phyloP scores from a whole-genome alignment of 2,113 vertebrate genomes.

The Xiphophorus maculatus region DNA sequence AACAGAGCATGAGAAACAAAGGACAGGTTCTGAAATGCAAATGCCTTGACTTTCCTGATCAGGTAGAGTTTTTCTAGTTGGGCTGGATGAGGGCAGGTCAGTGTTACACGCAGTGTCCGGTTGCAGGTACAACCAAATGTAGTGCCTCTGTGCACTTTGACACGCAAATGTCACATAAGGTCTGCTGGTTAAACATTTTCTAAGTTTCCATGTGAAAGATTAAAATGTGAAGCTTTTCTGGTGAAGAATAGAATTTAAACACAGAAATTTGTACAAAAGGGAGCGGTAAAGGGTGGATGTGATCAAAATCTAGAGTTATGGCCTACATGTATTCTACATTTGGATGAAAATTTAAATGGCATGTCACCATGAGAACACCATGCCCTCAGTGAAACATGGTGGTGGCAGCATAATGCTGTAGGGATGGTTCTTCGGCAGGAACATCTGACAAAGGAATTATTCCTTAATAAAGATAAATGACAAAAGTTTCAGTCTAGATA shows the following conservation, averaged over 20 bases:
- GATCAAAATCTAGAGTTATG: not conserved
- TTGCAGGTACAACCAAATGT: conserved; percentile 1
- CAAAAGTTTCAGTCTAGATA: not conserved
- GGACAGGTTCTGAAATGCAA: conserved; percentile 23
- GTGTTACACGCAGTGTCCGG: not conserved
- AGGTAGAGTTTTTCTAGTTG: conserved; percentile 34
- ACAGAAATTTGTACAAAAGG: not conserved
- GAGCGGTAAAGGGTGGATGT: not conserved
- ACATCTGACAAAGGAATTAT: not conserved
- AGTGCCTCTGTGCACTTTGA: not conserved
- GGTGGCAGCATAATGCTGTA: not conserved
- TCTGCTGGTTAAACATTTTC: not conserved
- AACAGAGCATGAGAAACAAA: conserved; percentile 18
- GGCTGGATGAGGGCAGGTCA: conserved; percentile 15
- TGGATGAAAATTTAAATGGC: not conserved
- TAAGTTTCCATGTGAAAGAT: conserved; percentile 38
- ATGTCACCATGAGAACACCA: not conserved
- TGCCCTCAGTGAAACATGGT: too few relatives aligned
- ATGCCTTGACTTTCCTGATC: conserved; percentile 59
- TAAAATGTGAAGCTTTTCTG: conserved; percentile 75
- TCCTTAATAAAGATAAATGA: not conserved
- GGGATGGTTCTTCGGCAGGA: not conserved
- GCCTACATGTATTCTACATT: not conserved
- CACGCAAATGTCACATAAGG: not conserved
- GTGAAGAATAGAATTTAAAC: conserved; percentile 82